Conservation (phyloP, 2,113 vertebrate species). For the Mystacornis crossleyi region DNA sequence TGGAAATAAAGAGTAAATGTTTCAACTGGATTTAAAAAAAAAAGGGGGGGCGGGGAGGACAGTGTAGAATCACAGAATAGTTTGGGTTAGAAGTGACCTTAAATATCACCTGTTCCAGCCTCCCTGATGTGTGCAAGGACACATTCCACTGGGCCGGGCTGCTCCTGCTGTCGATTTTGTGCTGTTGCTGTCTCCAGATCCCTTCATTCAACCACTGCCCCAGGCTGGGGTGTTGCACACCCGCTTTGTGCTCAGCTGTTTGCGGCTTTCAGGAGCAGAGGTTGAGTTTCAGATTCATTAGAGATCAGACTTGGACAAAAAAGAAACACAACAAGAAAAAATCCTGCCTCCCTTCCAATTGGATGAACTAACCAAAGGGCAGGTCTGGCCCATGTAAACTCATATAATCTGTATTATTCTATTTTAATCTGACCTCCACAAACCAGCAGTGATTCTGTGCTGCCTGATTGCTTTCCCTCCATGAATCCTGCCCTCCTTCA, state of each 20-base stretch:
- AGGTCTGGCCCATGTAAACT: not conserved
- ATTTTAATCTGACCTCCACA: not conserved
- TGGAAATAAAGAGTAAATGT: not conserved
- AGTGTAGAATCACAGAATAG: not conserved
- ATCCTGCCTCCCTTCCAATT: not conserved
- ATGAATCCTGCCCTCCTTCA: not conserved
- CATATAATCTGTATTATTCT: not conserved
- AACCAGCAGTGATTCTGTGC: too few relatives aligned
- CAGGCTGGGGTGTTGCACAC: not conserved
- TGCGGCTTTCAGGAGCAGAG: not conserved
- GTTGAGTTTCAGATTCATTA: not conserved
- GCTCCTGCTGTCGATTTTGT: not conserved
- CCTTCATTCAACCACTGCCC: not conserved
- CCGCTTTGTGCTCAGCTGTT: fast-evolving
- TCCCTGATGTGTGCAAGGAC: not conserved
- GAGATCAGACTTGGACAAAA: not conserved
- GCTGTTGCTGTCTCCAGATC: not conserved
- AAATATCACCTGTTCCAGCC: not conserved
- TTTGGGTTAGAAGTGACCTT: not conserved
- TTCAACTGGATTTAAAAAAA: not conserved
- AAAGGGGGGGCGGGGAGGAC: too few relatives aligned
- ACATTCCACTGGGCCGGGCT: not conserved
- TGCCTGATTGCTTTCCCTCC: not conserved
- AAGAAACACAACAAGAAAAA: too few relatives aligned
- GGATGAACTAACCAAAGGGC: not conserved